Evolutionary conservation across 1,140 invertebrate genomes (phyloP).

Genomic region (Zaprionus kolodkinae): DNA sequence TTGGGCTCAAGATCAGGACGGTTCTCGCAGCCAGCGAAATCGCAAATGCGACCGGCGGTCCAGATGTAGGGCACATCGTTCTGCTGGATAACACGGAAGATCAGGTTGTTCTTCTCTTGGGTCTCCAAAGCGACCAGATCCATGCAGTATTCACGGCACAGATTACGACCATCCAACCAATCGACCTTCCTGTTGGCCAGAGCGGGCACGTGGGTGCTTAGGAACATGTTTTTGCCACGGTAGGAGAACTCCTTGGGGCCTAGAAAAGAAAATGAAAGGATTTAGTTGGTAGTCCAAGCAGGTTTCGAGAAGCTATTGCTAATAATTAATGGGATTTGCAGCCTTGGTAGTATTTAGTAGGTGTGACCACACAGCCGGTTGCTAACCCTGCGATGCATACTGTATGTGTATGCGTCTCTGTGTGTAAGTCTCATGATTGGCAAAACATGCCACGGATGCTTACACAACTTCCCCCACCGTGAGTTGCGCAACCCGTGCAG

Average conservation of each 20-base stretch:
- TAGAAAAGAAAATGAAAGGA: conserved; percentile 79
- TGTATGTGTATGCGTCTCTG: not conserved
- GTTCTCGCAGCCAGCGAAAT: conserved; percentile 96
- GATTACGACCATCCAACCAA: conserved; percentile 95
- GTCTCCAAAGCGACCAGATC: conserved; percentile 94
- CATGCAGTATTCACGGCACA: conserved; percentile 96
- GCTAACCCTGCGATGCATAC: conserved; percentile 31
- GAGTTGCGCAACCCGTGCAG: conserved; percentile 66
- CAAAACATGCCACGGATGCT: conserved; percentile 57
- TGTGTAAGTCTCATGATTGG: conserved; percentile 46
- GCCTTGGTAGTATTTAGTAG: conserved; percentile 7
- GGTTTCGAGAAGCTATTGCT: not conserved
- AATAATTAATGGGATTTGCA: not conserved
- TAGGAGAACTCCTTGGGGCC: conserved; percentile 96
- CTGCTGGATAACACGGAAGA: conserved; percentile 93
- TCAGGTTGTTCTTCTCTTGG: conserved; percentile 94
- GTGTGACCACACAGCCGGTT: conserved; percentile 9
- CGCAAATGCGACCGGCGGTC: conserved; percentile 95
- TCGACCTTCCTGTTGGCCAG: conserved; percentile 92
- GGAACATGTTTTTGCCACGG: conserved; percentile 95
- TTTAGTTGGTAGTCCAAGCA: conserved; percentile 3
- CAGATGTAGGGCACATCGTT: conserved; percentile 96
- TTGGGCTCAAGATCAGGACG: conserved; percentile 94
- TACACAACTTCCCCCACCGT: conserved; percentile 71
- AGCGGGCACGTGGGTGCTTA: conserved; percentile 91